Percentiles rank a stretch among this genome's conserved stretches.
These are phyloP conservation scores for Odontothrips loti DNA, from an alignment of 2,888 invertebrate genomes.

Conservation along the genomic window DNA sequence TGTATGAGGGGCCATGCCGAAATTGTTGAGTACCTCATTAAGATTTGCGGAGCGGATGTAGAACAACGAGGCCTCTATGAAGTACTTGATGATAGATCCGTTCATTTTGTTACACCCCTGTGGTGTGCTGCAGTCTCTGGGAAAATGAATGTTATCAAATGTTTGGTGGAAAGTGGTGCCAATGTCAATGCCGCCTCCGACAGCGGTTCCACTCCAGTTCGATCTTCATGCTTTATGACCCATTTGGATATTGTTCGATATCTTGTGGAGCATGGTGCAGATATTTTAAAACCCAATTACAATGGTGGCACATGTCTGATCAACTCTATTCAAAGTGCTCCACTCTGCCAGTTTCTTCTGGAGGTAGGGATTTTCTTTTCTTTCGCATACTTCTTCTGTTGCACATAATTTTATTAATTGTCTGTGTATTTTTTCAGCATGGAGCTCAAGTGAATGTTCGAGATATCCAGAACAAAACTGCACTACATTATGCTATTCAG, in stretches of 20 bases:
- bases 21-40: constrained; percentile 79
- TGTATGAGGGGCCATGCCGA: constrained; percentile 75
- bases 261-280: constrained; percentile 74
- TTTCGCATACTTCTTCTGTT: constrained; percentile 56
- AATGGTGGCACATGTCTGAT: constrained; percentile 92
- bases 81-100: constrained; percentile 72
- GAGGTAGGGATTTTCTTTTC: background rate
- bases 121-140: constrained; percentile 92
- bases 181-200: constrained; percentile 83
- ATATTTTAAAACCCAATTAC: constrained; percentile 77
- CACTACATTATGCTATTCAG: constrained; percentile 85
- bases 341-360: constrained; percentile 74
- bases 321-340: constrained; percentile 83
- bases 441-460: constrained; percentile 81
- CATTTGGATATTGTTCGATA: constrained; percentile 73
- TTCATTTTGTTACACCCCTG: constrained; percentile 79
- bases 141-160: constrained; percentile 68
- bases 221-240: constrained; percentile 91
- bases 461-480: constrained; percentile 86
- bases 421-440: constrained; percentile 47
- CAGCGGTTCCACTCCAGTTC: constrained; percentile 78
- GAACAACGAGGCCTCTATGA: constrained; percentile 83
- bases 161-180: constrained; percentile 73
- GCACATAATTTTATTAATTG: background rate
- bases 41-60: constrained; percentile 74